These are phyloP conservation scores for Scaptomyza montana DNA, from an alignment of 1,140 invertebrate species.

Conservation along the genomic window DNA sequence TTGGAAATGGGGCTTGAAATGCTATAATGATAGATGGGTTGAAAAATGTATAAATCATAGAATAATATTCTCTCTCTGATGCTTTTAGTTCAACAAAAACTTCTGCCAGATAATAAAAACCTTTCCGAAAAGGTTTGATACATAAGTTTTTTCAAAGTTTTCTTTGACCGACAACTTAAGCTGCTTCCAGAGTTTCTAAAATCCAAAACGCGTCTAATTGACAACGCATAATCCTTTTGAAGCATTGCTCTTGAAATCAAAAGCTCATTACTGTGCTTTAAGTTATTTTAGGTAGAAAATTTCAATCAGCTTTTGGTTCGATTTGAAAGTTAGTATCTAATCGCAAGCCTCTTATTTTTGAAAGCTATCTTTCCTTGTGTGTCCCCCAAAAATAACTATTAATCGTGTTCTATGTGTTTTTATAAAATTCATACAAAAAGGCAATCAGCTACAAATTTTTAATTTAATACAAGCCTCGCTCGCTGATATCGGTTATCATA, in stretches of 20 bases:
- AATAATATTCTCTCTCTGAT: too few species aligned
- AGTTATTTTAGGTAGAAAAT: not conserved
- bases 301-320: not conserved
- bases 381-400: conserved; percentile 14
- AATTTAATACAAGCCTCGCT: conserved; percentile 42
- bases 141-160: too few species aligned
- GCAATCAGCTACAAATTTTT: conserved; percentile 35
- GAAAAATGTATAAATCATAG: not conserved
- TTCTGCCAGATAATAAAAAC: too few species aligned
- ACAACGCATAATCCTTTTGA: not conserved
- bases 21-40: not conserved
- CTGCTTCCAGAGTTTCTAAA: not conserved
- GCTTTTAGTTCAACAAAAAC: too few species aligned
- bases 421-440: conserved; percentile 40
- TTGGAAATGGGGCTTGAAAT: not conserved
- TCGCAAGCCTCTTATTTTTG: conserved; percentile 31
- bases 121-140: too few species aligned
- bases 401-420: conserved; percentile 26
- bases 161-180: too few species aligned
- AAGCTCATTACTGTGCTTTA: not conserved
- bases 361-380: conserved; percentile 51
- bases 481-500: conserved; percentile 48
- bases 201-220: not conserved
- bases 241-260: conserved; percentile 3
- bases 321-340: conserved; percentile 49